These are phyloP conservation scores for Lamprotornis superbus DNA, from an alignment of 2,113 vertebrate genomes.

Conservation along the genomic window DNA sequence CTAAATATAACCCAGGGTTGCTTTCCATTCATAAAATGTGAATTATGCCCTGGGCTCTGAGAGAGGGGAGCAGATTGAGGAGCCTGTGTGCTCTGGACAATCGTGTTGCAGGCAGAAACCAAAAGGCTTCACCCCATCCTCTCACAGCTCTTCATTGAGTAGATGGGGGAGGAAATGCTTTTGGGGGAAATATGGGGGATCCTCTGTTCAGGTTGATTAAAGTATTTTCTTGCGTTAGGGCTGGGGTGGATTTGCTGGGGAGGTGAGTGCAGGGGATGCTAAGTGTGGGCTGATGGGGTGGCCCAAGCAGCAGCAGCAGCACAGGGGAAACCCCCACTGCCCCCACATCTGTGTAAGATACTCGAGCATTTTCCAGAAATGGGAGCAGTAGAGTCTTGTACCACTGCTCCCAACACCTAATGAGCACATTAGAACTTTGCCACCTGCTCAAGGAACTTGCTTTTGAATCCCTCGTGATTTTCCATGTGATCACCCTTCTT, in stretches of 20 bases:
- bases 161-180: neutral
- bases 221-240: neutral
- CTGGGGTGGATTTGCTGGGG: neutral
- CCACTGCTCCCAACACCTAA: neutral
- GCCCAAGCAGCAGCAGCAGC: neutral
- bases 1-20: slow-evolving; percentile 7
- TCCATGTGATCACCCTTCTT: neutral
- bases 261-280: neutral
- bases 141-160: neutral
- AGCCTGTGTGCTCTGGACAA: neutral
- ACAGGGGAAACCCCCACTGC: neutral
- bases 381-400: neutral
- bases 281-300: neutral
- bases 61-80: neutral
- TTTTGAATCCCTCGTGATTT: neutral
- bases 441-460: neutral
- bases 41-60: neutral
- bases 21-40: slow-evolving; percentile 44
- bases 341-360: neutral
- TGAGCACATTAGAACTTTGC: neutral
- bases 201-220: neutral
- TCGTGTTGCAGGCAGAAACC: neutral
- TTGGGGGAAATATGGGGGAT: neutral
- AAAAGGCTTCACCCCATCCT: neutral
- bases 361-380: rapidly evolving